phyloP scores from a whole-genome alignment of 1,140 invertebrate species.

The Vollenhovia emeryi region DNA sequence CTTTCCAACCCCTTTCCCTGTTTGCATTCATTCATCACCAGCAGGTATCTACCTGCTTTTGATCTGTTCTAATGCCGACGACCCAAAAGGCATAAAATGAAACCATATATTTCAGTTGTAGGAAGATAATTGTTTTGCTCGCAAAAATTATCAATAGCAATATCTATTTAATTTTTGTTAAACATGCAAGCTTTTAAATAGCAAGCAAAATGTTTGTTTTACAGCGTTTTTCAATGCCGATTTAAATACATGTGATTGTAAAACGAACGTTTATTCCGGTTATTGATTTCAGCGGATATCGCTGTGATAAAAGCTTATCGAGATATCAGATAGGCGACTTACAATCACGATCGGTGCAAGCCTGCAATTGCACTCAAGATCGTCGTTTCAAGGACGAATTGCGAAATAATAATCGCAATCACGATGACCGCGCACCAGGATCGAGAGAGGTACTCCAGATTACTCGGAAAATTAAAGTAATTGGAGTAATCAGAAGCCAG shows the following conservation, averaged over 20 bases:
- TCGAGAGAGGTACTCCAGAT: neutral
- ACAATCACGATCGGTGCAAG: neutral
- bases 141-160: too few species aligned
- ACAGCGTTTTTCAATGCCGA: too few species aligned
- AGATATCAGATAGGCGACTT: conserved; percentile 20
- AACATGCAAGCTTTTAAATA: too few species aligned
- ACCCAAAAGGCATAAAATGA: too few species aligned
- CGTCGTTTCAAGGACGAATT: conserved; percentile 31
- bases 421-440: neutral
- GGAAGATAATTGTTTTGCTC: too few species aligned
- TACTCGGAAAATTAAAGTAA: neutral
- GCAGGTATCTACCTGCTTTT: too few species aligned
- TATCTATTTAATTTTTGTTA: too few species aligned
- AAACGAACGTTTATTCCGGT: neutral
- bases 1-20: too few species aligned
- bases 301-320: conserved; percentile 32
- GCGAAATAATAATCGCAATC: conserved; percentile 17
- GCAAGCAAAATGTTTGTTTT: too few species aligned
- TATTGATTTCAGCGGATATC: neutral
- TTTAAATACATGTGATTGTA: neutral
- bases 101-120: too few species aligned
- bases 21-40: too few species aligned
- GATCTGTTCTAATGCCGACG: too few species aligned
- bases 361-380: conserved; percentile 2
- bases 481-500: neutral